Conservation (phyloP, 2,888 invertebrate species). For the Idaea straminata region DNA sequence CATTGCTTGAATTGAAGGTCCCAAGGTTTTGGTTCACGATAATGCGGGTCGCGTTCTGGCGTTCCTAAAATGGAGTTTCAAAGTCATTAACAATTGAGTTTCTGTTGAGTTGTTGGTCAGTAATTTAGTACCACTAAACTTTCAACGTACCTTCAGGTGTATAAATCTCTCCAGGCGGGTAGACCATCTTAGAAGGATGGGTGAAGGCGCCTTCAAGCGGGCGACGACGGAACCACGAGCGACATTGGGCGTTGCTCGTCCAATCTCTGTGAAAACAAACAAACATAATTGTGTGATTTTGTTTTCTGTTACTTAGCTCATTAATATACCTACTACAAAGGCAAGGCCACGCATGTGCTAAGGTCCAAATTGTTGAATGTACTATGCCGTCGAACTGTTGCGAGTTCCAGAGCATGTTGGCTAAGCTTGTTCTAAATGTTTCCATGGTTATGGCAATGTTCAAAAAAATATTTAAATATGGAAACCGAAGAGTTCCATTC, state of each 20-base stretch:
- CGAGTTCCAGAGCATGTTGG: neutral
- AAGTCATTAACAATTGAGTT: neutral
- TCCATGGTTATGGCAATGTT: neutral
- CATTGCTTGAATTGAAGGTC: slow-evolving; percentile 87
- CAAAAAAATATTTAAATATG: too few relatives aligned
- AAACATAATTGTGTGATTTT: neutral
- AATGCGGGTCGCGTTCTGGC: slow-evolving; percentile 80
- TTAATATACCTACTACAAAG: too few relatives aligned
- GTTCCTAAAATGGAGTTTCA: slow-evolving; percentile 53
- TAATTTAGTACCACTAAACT: neutral
- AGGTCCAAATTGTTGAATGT: neutral
- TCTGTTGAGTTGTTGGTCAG: too few relatives aligned
- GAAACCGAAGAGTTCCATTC: too few relatives aligned
- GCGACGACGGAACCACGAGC: slow-evolving; percentile 91
- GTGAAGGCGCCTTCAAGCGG: slow-evolving; percentile 91
- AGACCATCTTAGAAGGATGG: slow-evolving; percentile 96
- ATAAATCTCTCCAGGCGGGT: slow-evolving; percentile 91
- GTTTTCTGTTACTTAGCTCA: too few relatives aligned
- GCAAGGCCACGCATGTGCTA: too few relatives aligned
- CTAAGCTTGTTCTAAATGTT: neutral
- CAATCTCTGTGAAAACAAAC: slow-evolving; percentile 82
- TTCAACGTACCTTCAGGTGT: slow-evolving; percentile 83
- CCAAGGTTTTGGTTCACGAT: slow-evolving; percentile 79
- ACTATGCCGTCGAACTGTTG: neutral
- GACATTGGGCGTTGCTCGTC: slow-evolving; percentile 94